Evolutionary conservation across 2,113 vertebrate species (phyloP).

Genomic region (Rhabdornis inornatus): DNA sequence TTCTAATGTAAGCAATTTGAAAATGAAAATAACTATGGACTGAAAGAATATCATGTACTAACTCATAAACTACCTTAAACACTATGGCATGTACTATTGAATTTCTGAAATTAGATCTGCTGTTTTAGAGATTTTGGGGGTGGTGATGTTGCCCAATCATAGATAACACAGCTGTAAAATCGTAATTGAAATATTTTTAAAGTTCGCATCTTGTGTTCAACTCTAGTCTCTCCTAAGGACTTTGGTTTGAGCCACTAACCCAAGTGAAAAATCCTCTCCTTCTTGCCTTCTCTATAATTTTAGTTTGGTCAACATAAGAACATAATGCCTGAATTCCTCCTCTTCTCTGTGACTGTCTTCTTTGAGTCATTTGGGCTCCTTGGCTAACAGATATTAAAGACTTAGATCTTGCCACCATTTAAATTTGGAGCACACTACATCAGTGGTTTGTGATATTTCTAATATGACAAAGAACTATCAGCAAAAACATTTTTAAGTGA

Average conservation of each 20-base stretch:
- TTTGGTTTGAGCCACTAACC: not conserved
- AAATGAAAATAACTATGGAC: not conserved
- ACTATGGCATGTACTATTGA: not conserved
- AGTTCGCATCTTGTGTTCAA: not conserved
- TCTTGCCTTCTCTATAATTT: not conserved
- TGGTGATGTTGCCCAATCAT: not conserved
- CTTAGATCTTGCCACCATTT: not conserved
- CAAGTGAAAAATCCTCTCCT: not conserved
- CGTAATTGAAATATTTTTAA: not conserved
- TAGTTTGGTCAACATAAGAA: not conserved
- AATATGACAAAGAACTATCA: not conserved
- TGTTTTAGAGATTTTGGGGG: not conserved
- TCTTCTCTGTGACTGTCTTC: not conserved
- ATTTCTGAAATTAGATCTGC: not conserved
- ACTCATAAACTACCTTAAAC: not conserved
- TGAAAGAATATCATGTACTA: not conserved
- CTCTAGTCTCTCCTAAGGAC: not conserved
- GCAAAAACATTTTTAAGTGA: not conserved
- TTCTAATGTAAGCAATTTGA: not conserved
- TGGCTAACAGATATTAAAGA: not conserved
- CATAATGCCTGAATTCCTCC: not conserved
- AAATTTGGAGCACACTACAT: not conserved
- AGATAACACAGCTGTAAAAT: not conserved
- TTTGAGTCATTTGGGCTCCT: not conserved
- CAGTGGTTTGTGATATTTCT: not conserved